Base-by-base conservation (phyloP, 2,797 vertebrate species). In the Eremophila alpestris region DNA sequence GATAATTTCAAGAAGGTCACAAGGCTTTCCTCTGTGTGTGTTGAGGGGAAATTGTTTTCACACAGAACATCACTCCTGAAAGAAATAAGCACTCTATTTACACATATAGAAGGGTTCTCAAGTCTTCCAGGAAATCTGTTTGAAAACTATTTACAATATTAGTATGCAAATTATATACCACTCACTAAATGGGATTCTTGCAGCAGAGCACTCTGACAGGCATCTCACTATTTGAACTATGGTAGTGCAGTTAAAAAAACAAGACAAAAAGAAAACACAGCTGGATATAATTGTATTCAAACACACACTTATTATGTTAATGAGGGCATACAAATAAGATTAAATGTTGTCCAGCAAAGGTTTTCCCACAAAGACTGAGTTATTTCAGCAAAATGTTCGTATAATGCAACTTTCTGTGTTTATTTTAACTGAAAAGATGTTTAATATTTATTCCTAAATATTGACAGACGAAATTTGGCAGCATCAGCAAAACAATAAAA, bases 91-190 rank as follows among this genome's bases (percentile, higher is more conserved):
- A 34, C 64, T 91, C 55, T 91, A 34, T 92, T 97, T 93, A 86
- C 51, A 86, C 67, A 63, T 55, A 46, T 24, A 78, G 67, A 86
- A 85, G 48, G 56, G 9, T 58, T 78, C 87, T 92, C 82, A 83
- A 91, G 45, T 81, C 92, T 93, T 94, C 85, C 67, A 96, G 91
- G 79, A 96, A 94, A 93, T 96, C 65, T 83, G 70, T 93, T 93
- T 86, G 82, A 92, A 96, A 96, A 93, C 45, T 96, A 95, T 95
- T 95, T 94, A 94, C 76, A 76, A 27, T 90, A 92, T 97, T 96
- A 95, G 84, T 94, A 94, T 97, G 94, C 91, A 96, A 97, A 96
- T 97, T 96, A 96, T 92, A 95, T 94, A 60, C 69, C 90, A 46
- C 59, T 70, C 40, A 40, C 52, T 88, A 93, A 92, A 93, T 91